Evolutionary conservation across 1,140 invertebrate species (phyloP).

Genomic region (Bursaphelenchus mucronatus): DNA sequence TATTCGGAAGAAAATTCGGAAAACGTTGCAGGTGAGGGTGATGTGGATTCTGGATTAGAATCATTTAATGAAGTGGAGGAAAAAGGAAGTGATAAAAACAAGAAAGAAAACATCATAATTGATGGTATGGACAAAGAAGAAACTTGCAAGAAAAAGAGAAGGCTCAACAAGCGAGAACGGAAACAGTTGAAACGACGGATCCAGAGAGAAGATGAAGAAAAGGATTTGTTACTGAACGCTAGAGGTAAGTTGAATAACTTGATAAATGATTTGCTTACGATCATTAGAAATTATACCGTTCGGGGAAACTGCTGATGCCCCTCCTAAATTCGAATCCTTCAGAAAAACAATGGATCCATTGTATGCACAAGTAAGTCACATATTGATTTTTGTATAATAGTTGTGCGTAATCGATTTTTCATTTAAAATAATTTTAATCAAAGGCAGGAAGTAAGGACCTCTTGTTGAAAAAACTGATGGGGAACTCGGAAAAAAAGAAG

Average conservation of each 20-base stretch:
- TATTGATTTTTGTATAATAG: background rate
- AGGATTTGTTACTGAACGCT: conserved; percentile 16
- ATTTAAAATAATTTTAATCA: background rate
- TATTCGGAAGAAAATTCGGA: background rate
- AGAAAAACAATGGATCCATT: background rate
- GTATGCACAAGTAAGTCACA: conserved; percentile 3
- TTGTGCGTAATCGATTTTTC: background rate
- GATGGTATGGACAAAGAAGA: background rate
- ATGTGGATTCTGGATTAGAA: background rate
- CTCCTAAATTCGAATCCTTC: conserved; percentile 3
- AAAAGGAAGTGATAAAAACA: conserved; percentile 11
- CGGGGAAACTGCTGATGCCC: conserved; percentile 15
- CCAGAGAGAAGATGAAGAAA: background rate
- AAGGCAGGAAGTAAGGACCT: conserved; percentile 19
- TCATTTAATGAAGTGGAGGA: background rate
- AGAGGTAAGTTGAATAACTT: background rate
- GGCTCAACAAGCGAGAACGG: conserved; percentile 1
- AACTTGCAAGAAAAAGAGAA: background rate
- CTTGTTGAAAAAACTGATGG: conserved; percentile 9
- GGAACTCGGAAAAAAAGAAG: too few relatives aligned
- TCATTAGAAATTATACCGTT: conserved; percentile 14
- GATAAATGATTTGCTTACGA: background rate
- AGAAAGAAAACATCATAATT: background rate
- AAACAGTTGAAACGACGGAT: background rate
- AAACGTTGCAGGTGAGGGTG: background rate